Percentiles rank a stretch among this genome's conserved stretches.
phyloP scores from a whole-genome alignment of 2,113 vertebrate genomes.

The Microtus montanus region DNA sequence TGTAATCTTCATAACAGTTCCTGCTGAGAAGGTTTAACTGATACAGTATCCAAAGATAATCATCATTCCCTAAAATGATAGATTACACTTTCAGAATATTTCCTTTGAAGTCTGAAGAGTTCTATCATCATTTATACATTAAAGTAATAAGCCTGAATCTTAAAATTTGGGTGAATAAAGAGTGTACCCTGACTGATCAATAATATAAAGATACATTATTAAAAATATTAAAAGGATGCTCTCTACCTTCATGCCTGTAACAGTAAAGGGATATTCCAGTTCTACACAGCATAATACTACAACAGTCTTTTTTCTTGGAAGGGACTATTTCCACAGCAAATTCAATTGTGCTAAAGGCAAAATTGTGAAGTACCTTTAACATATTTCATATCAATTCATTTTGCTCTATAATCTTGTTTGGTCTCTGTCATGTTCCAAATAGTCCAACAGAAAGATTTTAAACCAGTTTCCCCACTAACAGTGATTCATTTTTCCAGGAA shows the following conservation, averaged over 20 bases:
- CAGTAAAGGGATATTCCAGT: background rate
- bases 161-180: background rate
- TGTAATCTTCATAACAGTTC: background rate
- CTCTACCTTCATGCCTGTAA: background rate
- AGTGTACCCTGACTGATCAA: background rate
- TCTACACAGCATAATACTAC: background rate
- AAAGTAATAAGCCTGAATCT: background rate
- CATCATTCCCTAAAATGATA: background rate
- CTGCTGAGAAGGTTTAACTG: background rate
- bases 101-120: background rate
- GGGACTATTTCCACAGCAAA: background rate
- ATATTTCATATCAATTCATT: slow-evolving; percentile 37
- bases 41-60: background rate
- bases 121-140: background rate
- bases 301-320: background rate
- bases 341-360: slow-evolving; percentile 10
- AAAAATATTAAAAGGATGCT: background rate
- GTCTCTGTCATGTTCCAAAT: slow-evolving; percentile 43
- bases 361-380: slow-evolving; percentile 26
- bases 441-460: slow-evolving; percentile 46
- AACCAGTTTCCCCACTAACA: background rate
- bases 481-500: slow-evolving; percentile 53
- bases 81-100: background rate
- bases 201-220: slow-evolving; percentile 25
- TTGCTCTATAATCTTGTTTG: slow-evolving; percentile 46